A percentile compares a stretch with the other conserved stretches of the same genome.
Evolutionary conservation across 2,113 vertebrate species (phyloP).

Genomic region (Bufo gargarizans): DNA sequence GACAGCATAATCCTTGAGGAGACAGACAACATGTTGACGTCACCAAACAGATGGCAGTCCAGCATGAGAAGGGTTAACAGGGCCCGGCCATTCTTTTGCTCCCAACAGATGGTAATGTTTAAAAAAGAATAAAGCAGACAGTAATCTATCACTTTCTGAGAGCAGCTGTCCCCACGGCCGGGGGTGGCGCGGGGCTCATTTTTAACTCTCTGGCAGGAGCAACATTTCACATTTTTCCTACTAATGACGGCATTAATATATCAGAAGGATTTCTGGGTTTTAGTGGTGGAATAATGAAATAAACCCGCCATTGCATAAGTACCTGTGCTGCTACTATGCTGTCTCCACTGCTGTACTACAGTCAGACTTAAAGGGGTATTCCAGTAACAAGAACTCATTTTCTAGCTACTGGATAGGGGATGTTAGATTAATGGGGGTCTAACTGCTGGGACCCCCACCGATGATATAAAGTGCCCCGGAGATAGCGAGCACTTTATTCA

Average conservation of each 20-base stretch:
- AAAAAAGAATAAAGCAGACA: conserved; percentile 51
- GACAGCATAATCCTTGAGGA: neutral
- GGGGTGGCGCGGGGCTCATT: conserved; percentile 14
- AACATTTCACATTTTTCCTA: neutral
- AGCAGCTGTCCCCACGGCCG: conserved; percentile 47
- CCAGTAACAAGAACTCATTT: no score
- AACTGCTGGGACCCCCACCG: no score
- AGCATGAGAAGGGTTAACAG: conserved; percentile 20
- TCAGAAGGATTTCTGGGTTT: neutral
- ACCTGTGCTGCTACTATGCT: no score
- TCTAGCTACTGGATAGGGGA: no score
- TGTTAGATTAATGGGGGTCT: no score
- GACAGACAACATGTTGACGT: neutral
- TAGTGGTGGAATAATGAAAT: neutral
- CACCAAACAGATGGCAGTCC: neutral
- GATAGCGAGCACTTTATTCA: no score
- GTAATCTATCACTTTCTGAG: conserved; percentile 50
- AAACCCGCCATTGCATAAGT: neutral
- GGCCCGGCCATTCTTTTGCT: conserved; percentile 16
- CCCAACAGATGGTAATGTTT: conserved; percentile 57
- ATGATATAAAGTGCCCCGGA: no score
- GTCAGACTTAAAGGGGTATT: no score
- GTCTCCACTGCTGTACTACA: no score
- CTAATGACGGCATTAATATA: neutral
- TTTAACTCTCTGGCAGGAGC: conserved; percentile 2